These are phyloP conservation scores for Adrianichthys oophorus DNA, from an alignment of 2,797 vertebrate genomes.

Conservation along the genomic window DNA sequence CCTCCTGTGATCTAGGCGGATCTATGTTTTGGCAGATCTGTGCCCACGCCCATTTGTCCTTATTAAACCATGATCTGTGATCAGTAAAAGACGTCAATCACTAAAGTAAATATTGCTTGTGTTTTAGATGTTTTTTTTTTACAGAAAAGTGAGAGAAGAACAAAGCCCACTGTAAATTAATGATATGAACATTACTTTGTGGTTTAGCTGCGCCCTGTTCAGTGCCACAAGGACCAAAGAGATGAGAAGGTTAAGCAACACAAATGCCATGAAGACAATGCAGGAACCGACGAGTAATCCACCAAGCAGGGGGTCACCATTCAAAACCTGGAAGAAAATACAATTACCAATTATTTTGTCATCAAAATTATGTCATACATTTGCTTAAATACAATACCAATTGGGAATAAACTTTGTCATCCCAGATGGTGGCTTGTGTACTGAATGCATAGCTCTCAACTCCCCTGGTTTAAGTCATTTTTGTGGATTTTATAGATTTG, in stretches of 20 bases:
- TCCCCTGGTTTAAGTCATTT: too few species aligned
- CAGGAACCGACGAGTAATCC: conserved; percentile 90
- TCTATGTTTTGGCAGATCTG: too few species aligned
- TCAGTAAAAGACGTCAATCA: too few species aligned
- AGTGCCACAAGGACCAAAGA: conserved; percentile 90
- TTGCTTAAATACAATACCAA: neutral
- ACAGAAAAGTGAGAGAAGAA: too few species aligned
- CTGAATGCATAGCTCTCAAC: too few species aligned
- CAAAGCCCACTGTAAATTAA: neutral
- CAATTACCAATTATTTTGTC: neutral
- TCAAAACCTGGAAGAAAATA: conserved; percentile 79
- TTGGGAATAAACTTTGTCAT: neutral
- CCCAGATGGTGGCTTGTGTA: too few species aligned
- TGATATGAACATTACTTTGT: conserved; percentile 76
- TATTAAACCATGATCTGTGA: too few species aligned
- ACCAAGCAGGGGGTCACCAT: conserved; percentile 81
- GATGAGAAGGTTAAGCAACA: conserved; percentile 90
- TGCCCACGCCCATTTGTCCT: too few species aligned
- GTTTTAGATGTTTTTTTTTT: neutral
- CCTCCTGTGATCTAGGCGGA: too few species aligned
- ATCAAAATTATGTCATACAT: neutral
- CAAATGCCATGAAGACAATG: conserved; percentile 88
- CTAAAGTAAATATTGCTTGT: too few species aligned
- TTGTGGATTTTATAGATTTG: too few species aligned
- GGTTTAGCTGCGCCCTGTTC: conserved; percentile 83